Percentiles rank a stretch among this genome's conserved stretches.
phyloP scores from a whole-genome alignment of 2,888 invertebrate genomes.

The Hartigia nigra region DNA sequence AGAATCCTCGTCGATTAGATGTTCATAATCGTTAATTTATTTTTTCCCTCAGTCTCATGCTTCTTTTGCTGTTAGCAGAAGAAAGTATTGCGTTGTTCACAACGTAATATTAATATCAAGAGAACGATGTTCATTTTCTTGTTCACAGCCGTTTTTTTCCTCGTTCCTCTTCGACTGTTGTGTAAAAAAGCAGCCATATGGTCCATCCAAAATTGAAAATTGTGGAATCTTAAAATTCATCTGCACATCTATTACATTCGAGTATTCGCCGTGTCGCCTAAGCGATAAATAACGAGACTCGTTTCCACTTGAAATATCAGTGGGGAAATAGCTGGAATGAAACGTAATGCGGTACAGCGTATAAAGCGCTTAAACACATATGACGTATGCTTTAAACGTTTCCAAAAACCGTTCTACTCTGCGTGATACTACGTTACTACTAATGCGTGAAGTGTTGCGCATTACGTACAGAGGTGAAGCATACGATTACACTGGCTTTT shows the following conservation, averaged over 20 bases:
- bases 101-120: neutral
- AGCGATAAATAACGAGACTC: neutral
- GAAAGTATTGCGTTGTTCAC: neutral
- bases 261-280: neutral
- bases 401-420: neutral
- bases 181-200: neutral
- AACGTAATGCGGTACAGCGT: neutral
- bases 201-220: neutral
- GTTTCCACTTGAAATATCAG: neutral
- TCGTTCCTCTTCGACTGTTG: neutral
- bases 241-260: neutral
- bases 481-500: neutral
- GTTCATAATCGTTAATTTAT: neutral
- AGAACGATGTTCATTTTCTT: neutral
- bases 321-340: neutral
- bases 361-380: neutral
- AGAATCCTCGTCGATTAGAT: neutral
- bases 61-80: no score
- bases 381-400: neutral
- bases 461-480: neutral
- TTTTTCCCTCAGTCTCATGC: neutral
- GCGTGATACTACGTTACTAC: neutral
- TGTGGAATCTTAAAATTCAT: neutral
- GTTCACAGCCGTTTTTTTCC: neutral
- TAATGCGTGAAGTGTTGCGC: neutral